Percentiles rank a stretch among this genome's conserved stretches.
Evolutionary conservation across 2,797 vertebrate genomes (phyloP).

Genomic region (Lagorchestes hirsutus): DNA sequence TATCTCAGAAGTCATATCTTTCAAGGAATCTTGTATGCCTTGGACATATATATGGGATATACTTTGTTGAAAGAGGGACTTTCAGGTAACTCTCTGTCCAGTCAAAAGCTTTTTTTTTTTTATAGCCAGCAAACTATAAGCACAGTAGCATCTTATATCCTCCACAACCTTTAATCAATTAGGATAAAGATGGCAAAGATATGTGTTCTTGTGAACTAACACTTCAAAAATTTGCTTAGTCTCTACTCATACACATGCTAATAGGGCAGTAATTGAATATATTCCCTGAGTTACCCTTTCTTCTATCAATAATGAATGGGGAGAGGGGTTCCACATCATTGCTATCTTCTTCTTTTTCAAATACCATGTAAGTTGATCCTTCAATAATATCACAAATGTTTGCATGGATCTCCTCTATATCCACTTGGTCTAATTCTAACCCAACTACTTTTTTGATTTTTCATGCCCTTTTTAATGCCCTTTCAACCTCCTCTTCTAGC

Average conservation of each 20-base stretch:
- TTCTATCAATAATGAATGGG: background rate
- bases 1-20: background rate
- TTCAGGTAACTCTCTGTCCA: background rate
- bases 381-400: background rate
- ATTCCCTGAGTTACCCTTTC: background rate
- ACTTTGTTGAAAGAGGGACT: background rate
- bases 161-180: background rate
- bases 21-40: background rate
- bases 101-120: background rate
- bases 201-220: background rate
- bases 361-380: background rate
- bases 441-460: background rate
- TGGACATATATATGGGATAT: background rate
- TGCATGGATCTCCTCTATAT: background rate
- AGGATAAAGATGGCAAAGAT: background rate
- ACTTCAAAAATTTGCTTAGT: background rate
- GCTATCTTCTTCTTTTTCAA: background rate
- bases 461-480: background rate
- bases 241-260: background rate
- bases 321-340: background rate
- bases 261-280: background rate
- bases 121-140: background rate
- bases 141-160: background rate
- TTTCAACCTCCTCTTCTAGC: background rate
- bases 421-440: background rate